Percentiles rank a stretch among this genome's conserved stretches.
phyloP scores from a whole-genome alignment of 2,113 vertebrate species.

The Strix aluco region DNA sequence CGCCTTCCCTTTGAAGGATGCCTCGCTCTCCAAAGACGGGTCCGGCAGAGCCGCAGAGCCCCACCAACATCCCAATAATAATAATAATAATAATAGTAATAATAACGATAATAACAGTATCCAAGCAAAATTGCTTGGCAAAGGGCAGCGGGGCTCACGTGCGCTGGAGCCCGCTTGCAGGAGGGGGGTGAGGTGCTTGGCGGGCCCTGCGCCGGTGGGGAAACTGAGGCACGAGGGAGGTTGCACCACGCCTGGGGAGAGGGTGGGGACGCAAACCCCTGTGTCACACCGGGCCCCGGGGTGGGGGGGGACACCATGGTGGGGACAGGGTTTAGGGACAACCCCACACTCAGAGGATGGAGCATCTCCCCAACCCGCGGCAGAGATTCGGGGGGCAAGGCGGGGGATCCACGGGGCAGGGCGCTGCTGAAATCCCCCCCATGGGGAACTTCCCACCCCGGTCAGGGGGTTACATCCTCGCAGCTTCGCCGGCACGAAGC shows the following conservation, averaged over 20 bases:
- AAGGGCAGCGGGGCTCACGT: not conserved
- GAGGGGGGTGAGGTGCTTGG: not conserved
- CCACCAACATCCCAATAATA: conserved; percentile 9
- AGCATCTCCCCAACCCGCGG: rapidly evolving
- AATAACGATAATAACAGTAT: conserved; percentile 11
- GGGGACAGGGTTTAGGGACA: not conserved
- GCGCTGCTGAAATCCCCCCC: not conserved
- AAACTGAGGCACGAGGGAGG: conserved; percentile 32
- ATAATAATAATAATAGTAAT: not conserved
- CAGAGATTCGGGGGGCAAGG: rapidly evolving
- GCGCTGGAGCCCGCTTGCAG: not conserved
- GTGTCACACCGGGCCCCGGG: rapidly evolving
- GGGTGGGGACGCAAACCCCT: not conserved
- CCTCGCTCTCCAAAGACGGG: conserved; percentile 27
- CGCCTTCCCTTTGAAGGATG: conserved; percentile 57
- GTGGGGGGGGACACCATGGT: too few relatives aligned
- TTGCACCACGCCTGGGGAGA: rapidly evolving
- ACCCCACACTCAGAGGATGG: not conserved
- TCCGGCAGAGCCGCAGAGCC: conserved; percentile 14
- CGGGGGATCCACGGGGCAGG: not conserved
- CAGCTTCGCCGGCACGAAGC: rapidly evolving
- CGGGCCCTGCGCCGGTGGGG: not conserved
- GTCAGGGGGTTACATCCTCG: not conserved
- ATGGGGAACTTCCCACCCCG: not conserved
- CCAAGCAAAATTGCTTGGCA: not conserved